Evolutionary conservation across 2,113 vertebrate species (phyloP).

Genomic region (Corythoichthys intestinalis): DNA sequence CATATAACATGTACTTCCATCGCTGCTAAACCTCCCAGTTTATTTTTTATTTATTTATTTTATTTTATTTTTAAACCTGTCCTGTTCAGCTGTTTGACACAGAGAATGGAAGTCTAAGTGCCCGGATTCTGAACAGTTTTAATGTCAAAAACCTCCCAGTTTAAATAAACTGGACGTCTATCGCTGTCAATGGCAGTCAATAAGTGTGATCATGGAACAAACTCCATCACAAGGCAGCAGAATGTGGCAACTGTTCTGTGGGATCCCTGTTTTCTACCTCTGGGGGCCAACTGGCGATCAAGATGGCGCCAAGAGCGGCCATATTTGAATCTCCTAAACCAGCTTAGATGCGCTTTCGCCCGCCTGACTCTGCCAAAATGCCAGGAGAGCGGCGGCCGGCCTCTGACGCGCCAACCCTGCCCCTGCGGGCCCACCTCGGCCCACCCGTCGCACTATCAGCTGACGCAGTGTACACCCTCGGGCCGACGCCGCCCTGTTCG

Average conservation of each 20-base stretch:
- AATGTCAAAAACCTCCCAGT: too few species aligned
- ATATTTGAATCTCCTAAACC: slow-evolving; percentile 80
- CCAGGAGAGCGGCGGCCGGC: slow-evolving; percentile 77
- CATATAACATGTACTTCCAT: too few species aligned
- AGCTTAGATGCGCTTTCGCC: slow-evolving; percentile 75
- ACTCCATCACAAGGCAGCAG: too few species aligned
- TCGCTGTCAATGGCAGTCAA: too few species aligned
- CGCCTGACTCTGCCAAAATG: slow-evolving; percentile 79
- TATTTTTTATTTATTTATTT: too few species aligned
- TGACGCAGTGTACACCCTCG: slow-evolving; percentile 75
- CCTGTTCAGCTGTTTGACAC: too few species aligned
- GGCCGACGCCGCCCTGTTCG: slow-evolving; percentile 64
- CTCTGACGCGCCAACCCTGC: slow-evolving; percentile 56
- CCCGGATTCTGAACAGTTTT: too few species aligned
- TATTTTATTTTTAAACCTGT: too few species aligned
- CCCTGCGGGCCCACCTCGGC: slow-evolving; percentile 63
- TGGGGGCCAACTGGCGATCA: slow-evolving; percentile 72
- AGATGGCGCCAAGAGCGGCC: slow-evolving; percentile 66
- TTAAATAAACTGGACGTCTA: too few species aligned
- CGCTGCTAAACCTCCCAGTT: too few species aligned
- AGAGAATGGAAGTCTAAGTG: too few species aligned
- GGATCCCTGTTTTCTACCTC: slow-evolving; percentile 63
- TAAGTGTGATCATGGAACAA: too few species aligned
- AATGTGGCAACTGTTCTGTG: slow-evolving; percentile 31
- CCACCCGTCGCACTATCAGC: slow-evolving; percentile 77